These are phyloP conservation scores for Dasypus novemcinctus DNA, from an alignment of 2,113 vertebrate genomes.

Conservation along the genomic window DNA sequence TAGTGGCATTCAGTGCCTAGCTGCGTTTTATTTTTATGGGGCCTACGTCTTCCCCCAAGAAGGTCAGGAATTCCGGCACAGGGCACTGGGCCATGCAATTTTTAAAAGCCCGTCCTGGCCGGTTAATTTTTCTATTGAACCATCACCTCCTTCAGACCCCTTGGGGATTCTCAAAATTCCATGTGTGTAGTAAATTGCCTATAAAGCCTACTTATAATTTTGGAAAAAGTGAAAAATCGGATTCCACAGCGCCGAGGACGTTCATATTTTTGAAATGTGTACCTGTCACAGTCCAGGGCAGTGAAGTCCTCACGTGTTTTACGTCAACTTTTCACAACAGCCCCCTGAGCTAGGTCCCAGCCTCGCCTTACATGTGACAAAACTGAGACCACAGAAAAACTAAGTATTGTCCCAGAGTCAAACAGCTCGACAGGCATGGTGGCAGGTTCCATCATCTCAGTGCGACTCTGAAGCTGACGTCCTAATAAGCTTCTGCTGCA, in stretches of 20 bases:
- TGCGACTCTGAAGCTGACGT: background rate
- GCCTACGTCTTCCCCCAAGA: background rate
- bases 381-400: background rate
- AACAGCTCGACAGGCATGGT: background rate
- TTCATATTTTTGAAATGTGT: background rate
- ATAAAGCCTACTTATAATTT: background rate
- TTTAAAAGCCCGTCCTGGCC: background rate
- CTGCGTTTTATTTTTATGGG: background rate
- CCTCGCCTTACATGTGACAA: background rate
- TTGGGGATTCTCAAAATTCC: background rate
- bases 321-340: background rate
- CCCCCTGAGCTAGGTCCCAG: background rate
- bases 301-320: background rate
- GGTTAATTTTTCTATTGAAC: background rate
- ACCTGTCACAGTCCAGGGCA: background rate
- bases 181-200: background rate
- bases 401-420: background rate
- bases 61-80: rapidly evolving
- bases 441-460: rapidly evolving
- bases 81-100: rapidly evolving
- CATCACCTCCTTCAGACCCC: background rate
- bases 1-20: background rate
- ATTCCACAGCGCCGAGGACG: background rate
- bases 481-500: background rate
- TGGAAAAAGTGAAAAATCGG: background rate